phyloP scores from a whole-genome alignment of 2,888 invertebrate species.

The Formica aserva region DNA sequence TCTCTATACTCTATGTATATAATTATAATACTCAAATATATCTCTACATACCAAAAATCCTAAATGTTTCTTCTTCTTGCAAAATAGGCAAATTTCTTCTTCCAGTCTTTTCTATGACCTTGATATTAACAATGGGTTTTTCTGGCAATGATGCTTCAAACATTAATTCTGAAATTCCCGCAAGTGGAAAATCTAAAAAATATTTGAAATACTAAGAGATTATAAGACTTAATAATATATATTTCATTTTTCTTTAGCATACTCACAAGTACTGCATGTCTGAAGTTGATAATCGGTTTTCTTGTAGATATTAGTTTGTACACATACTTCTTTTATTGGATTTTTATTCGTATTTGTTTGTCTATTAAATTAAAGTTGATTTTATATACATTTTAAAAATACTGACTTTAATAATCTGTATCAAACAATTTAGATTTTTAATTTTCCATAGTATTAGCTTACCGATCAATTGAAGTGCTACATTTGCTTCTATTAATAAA shows the following conservation, averaged over 20 bases:
- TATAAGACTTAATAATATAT: neutral
- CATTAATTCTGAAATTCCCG: slow-evolving; percentile 77
- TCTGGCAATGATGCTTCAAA: slow-evolving; percentile 79
- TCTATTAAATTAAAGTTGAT: neutral
- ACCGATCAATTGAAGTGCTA: slow-evolving; percentile 71
- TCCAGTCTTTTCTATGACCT: slow-evolving; percentile 82
- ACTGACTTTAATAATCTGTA: neutral
- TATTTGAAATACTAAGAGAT: slow-evolving; percentile 18
- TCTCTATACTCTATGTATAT: no score
- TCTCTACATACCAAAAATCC: slow-evolving; percentile 80
- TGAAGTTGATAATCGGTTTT: slow-evolving; percentile 58
- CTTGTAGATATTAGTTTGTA: slow-evolving; percentile 68
- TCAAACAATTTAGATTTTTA: neutral
- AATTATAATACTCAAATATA: slow-evolving; percentile 13
- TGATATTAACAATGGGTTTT: slow-evolving; percentile 81
- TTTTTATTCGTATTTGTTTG: neutral
- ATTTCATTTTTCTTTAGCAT: neutral
- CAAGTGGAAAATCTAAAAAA: slow-evolving; percentile 76
- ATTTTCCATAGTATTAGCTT: neutral
- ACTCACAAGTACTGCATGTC: slow-evolving; percentile 60
- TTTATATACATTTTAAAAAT: neutral
- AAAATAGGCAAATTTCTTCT: slow-evolving; percentile 82
- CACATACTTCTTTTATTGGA: slow-evolving; percentile 69
- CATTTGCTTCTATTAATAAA: slow-evolving; percentile 67
- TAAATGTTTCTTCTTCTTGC: slow-evolving; percentile 81